Percentiles rank a stretch among this genome's conserved stretches.
Conservation (phyloP, 2,888 invertebrate species). For the Anorthoa munda region DNA sequence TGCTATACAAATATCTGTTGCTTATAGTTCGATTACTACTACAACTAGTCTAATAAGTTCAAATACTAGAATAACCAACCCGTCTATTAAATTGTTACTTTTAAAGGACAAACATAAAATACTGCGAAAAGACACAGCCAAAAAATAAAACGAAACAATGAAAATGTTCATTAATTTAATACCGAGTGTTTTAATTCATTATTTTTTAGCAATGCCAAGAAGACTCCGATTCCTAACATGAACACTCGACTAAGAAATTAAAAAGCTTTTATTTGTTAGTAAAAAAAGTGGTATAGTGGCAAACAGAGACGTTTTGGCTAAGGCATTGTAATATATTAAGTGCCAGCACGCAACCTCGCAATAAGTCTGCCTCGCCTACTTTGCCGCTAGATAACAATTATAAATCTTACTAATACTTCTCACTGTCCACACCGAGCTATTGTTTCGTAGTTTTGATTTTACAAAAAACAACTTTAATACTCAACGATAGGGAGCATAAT, state of each 20-base stretch:
- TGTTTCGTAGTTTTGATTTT: slow-evolving; percentile 67
- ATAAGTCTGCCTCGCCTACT: slow-evolving; percentile 87
- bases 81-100: too few relatives aligned
- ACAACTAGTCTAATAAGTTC: neutral
- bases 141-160: neutral
- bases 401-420: slow-evolving; percentile 88
- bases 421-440: slow-evolving; percentile 82
- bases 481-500: slow-evolving; percentile 33
- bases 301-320: slow-evolving; percentile 86
- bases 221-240: slow-evolving; percentile 47
- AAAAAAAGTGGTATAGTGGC: slow-evolving; percentile 82
- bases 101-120: neutral
- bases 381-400: slow-evolving; percentile 86
- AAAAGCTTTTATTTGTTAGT: slow-evolving; percentile 80
- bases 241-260: slow-evolving; percentile 67
- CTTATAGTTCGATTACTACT: neutral
- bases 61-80: neutral
- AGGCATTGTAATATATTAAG: slow-evolving; percentile 86
- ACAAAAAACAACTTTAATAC: slow-evolving; percentile 57
- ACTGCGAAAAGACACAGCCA: neutral
- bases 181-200: slow-evolving; percentile 6
- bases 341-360: slow-evolving; percentile 86
- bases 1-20: neutral
- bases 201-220: slow-evolving; percentile 40
- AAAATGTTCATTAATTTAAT: slow-evolving; percentile 9